phyloP scores from a whole-genome alignment of 2,888 invertebrate genomes.

The Chloroclysta siterata region DNA sequence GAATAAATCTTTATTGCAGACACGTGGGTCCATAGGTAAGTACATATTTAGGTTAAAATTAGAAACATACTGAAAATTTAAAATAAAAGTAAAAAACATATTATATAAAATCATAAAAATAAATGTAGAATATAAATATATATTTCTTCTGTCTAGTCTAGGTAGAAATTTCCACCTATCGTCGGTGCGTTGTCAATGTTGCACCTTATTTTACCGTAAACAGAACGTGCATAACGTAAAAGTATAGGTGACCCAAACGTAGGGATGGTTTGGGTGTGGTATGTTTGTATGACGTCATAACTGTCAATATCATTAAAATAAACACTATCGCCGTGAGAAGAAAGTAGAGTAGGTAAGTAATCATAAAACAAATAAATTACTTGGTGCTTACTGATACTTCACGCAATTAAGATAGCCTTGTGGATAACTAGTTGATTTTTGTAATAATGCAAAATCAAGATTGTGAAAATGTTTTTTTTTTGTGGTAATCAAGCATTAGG shows the following conservation, averaged over 20 bases:
- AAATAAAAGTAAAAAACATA: no score
- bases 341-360: neutral
- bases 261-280: constrained; percentile 20
- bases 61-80: no score
- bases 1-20: no score
- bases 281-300: constrained; percentile 22
- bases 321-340: constrained; percentile 17
- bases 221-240: no score
- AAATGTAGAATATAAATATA: no score
- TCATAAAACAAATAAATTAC: constrained; percentile 14
- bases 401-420: neutral
- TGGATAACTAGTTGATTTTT: neutral
- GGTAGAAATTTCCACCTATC: no score
- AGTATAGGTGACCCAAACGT: neutral
- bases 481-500: no score
- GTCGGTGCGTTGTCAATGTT: no score
- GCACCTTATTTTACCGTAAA: constrained; percentile 2
- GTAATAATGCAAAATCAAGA: neutral
- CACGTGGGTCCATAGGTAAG: no score
- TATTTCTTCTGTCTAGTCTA: no score
- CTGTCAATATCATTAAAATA: constrained; percentile 6
- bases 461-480: neutral
- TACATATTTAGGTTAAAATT: no score
- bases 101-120: no score
- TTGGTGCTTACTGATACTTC: neutral